phyloP scores from a whole-genome alignment of 2,888 invertebrate genomes.

The Philaethria dido region DNA sequence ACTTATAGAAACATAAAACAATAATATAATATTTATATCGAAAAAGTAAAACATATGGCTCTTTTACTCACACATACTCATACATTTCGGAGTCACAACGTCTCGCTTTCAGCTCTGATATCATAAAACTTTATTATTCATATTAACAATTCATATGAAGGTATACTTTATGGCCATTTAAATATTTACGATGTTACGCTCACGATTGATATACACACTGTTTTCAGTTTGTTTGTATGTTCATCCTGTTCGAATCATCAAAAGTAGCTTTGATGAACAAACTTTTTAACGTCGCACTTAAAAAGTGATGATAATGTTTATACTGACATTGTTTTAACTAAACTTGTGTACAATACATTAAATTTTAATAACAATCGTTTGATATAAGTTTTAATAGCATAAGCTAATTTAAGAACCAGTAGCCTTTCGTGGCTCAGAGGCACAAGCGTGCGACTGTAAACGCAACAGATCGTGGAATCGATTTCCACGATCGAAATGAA shows the following conservation, averaged over 20 bases:
- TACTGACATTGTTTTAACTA: neutral
- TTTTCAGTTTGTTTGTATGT: conserved; percentile 20
- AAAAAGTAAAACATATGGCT: neutral
- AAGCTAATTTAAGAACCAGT: conserved; percentile 8
- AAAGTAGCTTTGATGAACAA: conserved; percentile 21
- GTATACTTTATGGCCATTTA: conserved; percentile 40
- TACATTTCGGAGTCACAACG: neutral
- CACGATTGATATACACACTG: conserved; percentile 21
- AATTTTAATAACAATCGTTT: neutral
- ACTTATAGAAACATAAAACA: neutral
- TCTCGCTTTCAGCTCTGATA: conserved; percentile 17
- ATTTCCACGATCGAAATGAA: too few species aligned
- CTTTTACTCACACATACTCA: neutral
- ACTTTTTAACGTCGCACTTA: conserved; percentile 31
- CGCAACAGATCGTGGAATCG: too few species aligned
- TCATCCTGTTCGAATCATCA: conserved; percentile 23
- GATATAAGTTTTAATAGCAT: neutral
- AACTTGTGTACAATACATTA: too few species aligned
- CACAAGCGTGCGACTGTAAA: too few species aligned
- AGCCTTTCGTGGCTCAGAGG: too few species aligned
- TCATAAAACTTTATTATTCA: conserved; percentile 44
- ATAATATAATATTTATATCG: too few species aligned
- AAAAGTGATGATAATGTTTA: conserved; percentile 14
- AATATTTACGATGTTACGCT: conserved; percentile 34
- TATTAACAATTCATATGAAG: conserved; percentile 45